Evolutionary conservation across 2,888 invertebrate species (phyloP).

Genomic region (Allolobophora icterica): DNA sequence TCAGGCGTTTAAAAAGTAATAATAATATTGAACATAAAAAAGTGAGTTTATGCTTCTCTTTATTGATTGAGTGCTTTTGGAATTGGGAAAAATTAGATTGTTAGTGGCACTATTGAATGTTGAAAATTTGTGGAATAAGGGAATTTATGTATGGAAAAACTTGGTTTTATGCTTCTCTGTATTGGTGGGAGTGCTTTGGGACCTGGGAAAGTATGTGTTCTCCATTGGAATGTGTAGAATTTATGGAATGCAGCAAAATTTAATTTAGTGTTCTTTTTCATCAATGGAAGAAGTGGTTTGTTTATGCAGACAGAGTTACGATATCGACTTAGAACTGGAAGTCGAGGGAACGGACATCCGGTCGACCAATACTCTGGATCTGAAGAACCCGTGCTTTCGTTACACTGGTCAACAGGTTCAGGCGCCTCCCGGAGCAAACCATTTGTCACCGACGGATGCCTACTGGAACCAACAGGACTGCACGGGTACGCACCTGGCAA

Average conservation of each 20-base stretch:
- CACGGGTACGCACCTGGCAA: background rate
- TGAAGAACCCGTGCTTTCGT: conserved; percentile 89
- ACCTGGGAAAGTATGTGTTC: no score
- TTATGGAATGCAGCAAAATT: background rate
- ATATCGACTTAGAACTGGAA: conserved; percentile 92
- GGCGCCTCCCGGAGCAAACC: conserved; percentile 89
- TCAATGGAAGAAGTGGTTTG: background rate
- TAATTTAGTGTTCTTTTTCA: background rate
- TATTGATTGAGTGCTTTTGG: no score
- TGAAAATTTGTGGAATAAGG: no score
- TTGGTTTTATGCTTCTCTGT: no score
- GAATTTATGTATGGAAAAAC: no score
- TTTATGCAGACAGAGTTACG: conserved; percentile 84
- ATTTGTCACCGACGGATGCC: conserved; percentile 86
- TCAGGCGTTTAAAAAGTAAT: no score
- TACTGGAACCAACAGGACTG: conserved; percentile 55
- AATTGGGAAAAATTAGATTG: no score
- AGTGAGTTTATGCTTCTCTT: no score
- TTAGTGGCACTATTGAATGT: no score
- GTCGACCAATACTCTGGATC: conserved; percentile 90
- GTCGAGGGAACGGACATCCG: conserved; percentile 79
- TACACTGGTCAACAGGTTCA: conserved; percentile 72
- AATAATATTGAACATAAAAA: no score
- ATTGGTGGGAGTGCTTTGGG: no score
- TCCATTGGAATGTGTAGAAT: background rate